phyloP scores from a whole-genome alignment of 2,888 invertebrate genomes.

The Parthenolecanium corni region DNA sequence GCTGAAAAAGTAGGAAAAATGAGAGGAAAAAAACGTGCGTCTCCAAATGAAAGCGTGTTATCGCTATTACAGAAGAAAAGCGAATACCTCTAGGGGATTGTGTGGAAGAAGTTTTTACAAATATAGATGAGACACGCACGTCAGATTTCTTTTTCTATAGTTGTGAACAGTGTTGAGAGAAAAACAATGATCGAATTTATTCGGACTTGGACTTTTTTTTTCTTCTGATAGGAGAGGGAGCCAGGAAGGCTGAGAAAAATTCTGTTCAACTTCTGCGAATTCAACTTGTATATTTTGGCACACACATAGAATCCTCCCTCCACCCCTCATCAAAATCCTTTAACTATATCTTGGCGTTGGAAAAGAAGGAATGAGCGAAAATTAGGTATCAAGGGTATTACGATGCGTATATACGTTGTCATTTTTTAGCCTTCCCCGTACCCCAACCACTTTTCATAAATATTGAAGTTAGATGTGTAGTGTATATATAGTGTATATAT shows the following conservation, averaged over 20 bases:
- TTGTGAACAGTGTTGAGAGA: background rate
- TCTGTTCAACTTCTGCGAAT: too few relatives aligned
- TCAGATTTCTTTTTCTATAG: conserved; percentile 13
- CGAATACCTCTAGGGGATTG: conserved; percentile 2
- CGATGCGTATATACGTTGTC: background rate
- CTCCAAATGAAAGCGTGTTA: too few relatives aligned
- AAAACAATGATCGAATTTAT: conserved; percentile 12
- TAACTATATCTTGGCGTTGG: too few relatives aligned
- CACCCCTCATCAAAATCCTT: too few relatives aligned
- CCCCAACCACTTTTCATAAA: background rate
- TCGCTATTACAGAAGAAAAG: background rate
- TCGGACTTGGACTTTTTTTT: conserved; percentile 1
- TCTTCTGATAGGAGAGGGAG: too few relatives aligned
- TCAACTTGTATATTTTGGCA: too few relatives aligned
- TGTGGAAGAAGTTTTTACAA: conserved; percentile 14
- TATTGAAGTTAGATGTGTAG: too few relatives aligned
- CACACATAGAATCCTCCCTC: too few relatives aligned
- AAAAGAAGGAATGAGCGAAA: conserved; percentile 13
- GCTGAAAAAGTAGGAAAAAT: too few relatives aligned
- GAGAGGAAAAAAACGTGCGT: too few relatives aligned
- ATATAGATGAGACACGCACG: conserved; percentile 1
- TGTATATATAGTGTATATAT: too few relatives aligned
- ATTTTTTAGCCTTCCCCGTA: background rate
- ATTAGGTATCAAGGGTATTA: conserved; percentile 10
- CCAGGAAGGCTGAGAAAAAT: too few relatives aligned